Percentiles rank a stretch among this genome's conserved stretches.
These are phyloP conservation scores for Acanthopagrus latus DNA, from an alignment of 2,797 vertebrate species.

Conservation along the genomic window DNA sequence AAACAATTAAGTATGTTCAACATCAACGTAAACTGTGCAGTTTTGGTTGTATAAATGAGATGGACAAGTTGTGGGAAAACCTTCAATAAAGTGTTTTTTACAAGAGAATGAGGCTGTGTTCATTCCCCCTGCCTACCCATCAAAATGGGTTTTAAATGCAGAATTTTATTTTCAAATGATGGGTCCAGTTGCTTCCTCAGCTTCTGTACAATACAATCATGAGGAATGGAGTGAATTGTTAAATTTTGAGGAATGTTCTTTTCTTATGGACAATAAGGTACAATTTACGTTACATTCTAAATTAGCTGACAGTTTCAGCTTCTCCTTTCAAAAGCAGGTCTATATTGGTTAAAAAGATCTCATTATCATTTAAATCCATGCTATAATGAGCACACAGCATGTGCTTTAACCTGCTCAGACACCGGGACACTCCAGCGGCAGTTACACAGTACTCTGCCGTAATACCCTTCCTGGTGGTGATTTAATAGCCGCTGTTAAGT, in stretches of 20 bases:
- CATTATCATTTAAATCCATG: conserved; percentile 59
- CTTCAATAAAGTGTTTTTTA: background rate
- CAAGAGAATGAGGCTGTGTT: background rate
- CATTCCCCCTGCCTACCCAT: too few relatives aligned
- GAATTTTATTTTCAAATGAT: background rate
- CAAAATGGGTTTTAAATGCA: background rate
- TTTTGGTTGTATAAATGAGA: too few relatives aligned
- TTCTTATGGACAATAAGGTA: too few relatives aligned
- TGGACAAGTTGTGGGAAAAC: background rate
- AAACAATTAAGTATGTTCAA: background rate
- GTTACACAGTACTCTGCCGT: conserved; percentile 25
- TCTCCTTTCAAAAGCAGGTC: background rate
- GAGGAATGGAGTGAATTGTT: background rate
- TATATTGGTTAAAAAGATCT: conserved; percentile 25
- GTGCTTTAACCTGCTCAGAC: conserved; percentile 46
- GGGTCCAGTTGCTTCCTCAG: background rate
- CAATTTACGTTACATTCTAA: background rate
- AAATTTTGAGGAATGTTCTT: background rate
- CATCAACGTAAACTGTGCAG: conserved; percentile 22
- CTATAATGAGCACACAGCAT: conserved; percentile 55
- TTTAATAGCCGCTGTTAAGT: conserved; percentile 62
- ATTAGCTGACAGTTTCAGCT: background rate
- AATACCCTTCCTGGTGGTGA: conserved; percentile 52
- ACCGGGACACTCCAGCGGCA: conserved; percentile 33
- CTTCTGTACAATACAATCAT: background rate